phyloP scores from a whole-genome alignment of 2,797 vertebrate genomes.

The Leptodactylus fallax region DNA sequence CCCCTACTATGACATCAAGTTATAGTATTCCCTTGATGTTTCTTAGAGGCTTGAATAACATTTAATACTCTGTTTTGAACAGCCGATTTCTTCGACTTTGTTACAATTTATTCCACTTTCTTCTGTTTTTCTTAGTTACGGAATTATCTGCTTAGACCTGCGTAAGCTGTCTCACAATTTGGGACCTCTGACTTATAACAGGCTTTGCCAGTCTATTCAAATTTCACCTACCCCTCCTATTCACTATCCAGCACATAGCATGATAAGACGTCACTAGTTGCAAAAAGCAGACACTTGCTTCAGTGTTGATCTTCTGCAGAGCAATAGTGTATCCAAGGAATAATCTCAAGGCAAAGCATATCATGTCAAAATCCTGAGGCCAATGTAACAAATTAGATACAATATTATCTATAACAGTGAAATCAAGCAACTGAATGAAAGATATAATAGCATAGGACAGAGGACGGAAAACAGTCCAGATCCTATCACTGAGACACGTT shows the following conservation, averaged over 20 bases:
- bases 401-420: not conserved
- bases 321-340: not conserved
- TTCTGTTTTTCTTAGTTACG: too few species aligned
- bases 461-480: not conserved
- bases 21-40: too few species aligned
- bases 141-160: too few species aligned
- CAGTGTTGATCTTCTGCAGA: not conserved
- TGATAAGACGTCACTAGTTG: not conserved
- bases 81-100: too few species aligned
- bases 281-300: not conserved
- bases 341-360: not conserved
- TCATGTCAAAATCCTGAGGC: too few species aligned
- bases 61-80: too few species aligned
- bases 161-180: too few species aligned
- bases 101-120: too few species aligned
- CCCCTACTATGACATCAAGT: too few species aligned
- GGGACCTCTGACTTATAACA: not conserved
- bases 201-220: not conserved
- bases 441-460: slow-evolving; percentile 12
- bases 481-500: slow-evolving; percentile 12
- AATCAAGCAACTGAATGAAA: slow-evolving; percentile 2
- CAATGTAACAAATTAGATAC: not conserved
- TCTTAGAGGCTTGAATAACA: too few species aligned
- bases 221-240: not conserved
- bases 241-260: not conserved